Evolutionary conservation across 2,888 invertebrate species (phyloP), one percentile per base, ranked within the genome.

Genomic region (Cyrtodaria siliqua): DNA sequence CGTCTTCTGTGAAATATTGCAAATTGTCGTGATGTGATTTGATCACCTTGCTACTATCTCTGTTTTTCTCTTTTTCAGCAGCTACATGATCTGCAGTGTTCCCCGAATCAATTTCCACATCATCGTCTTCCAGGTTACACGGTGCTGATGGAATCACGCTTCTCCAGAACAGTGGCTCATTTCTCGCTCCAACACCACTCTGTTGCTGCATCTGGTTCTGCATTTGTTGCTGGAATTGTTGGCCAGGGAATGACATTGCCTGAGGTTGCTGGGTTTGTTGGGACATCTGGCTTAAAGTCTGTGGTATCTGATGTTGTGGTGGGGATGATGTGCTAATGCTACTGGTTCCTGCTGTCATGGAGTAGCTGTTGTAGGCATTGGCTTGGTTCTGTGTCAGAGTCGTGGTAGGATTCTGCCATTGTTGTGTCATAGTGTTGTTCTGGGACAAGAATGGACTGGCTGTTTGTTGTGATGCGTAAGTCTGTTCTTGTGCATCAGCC

Each of bases 41-140:
- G 4, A 47, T 47, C 16, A 9, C 16, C 47, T 18, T 18, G 20
- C 24, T 20, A n/a, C 23, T 50, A 8, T n/a, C 24, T 23, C 24
- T 23, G 14, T 14, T 14, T 52, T 24, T 23, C 16, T 50, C 8
- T 18, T 14, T 14, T 38, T 56, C 55, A 20, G 23, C 2, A 42
- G 20, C 14, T 24, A 14, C 38, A 18, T 16, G 6, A 20, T 52
- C n/a, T 6, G 2, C n/a, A 12, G 33, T 24, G 33, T 42, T 47
- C 9, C 49, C 67, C 18, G 60, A 40, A 53, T 77, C 77, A 40
- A 68, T 63, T 63, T 77, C 77, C 8, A 77, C 71, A 57, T 70
- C 66, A 60, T 77, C 77, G 42, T 77, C 62, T 24, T 40, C 44
- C n/a, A 47, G 44, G 20, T 55, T 66, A 66, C 33, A 20, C 20